These are phyloP conservation scores for Morpho helenor DNA, from an alignment of 2,888 invertebrate species.

Conservation along the genomic window DNA sequence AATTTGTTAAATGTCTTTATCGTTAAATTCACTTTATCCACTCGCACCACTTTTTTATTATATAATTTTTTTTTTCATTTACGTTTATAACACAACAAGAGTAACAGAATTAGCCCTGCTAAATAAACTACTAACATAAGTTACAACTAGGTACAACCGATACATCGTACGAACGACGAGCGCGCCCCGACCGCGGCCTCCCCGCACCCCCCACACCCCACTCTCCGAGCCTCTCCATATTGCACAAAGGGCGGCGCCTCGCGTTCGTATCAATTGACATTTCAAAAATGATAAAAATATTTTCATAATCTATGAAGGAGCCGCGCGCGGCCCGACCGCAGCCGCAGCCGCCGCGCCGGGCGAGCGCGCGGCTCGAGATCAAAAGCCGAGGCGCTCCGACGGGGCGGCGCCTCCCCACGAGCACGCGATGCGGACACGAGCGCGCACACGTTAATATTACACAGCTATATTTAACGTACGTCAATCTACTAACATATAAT, in stretches of 20 bases:
- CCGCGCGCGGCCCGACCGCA: slow-evolving; percentile 44
- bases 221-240: slow-evolving; percentile 18
- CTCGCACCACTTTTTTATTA: slow-evolving; percentile 64
- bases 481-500: not conserved
- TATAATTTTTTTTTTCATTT: slow-evolving; percentile 40
- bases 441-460: too few relatives aligned
- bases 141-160: slow-evolving; percentile 66
- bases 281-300: slow-evolving; percentile 60
- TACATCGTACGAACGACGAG: slow-evolving; percentile 46
- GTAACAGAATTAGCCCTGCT: slow-evolving; percentile 65
- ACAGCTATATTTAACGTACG: too few relatives aligned
- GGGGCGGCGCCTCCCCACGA: slow-evolving; percentile 19
- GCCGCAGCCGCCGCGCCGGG: too few relatives aligned
- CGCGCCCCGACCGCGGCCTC: slow-evolving; percentile 8
- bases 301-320: slow-evolving; percentile 64
- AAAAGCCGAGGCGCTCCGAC: slow-evolving; percentile 44
- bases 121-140: slow-evolving; percentile 60
- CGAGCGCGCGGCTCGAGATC: slow-evolving; percentile 52
- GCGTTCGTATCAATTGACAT: slow-evolving; percentile 58
- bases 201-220: slow-evolving; percentile 7
- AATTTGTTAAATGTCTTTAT: slow-evolving; percentile 78
- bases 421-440: slow-evolving; percentile 28
- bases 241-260: slow-evolving; percentile 33
- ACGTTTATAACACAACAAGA: slow-evolving; percentile 62
- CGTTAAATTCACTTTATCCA: slow-evolving; percentile 68